phyloP scores from a whole-genome alignment of 2,888 invertebrate species.

The Itoplectis maculator region DNA sequence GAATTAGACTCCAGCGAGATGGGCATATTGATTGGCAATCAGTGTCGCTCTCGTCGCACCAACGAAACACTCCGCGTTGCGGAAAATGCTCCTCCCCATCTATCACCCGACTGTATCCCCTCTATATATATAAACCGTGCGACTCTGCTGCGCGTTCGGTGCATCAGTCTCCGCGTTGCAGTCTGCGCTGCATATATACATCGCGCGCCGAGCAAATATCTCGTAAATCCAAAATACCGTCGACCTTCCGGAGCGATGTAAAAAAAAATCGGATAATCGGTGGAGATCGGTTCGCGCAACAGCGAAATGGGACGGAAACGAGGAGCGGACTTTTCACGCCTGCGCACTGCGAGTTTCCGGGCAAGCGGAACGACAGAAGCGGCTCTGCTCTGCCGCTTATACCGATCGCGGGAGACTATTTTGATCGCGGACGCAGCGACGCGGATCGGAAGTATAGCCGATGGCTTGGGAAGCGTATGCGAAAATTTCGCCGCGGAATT shows the following conservation, averaged over 20 bases:
- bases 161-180: conserved; percentile 6
- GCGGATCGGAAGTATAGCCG: conserved; percentile 57
- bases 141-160: conserved; percentile 48
- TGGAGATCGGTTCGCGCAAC: conserved; percentile 11
- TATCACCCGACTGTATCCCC: conserved; percentile 70
- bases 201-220: conserved; percentile 34
- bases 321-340: conserved; percentile 38
- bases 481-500: conserved; percentile 67
- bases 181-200: not conserved
- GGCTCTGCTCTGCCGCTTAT: not conserved
- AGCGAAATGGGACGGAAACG: not conserved
- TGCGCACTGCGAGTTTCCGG: not conserved
- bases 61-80: conserved; percentile 78
- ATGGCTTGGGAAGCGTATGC: conserved; percentile 71
- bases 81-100: conserved; percentile 80
- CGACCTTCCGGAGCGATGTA: conserved; percentile 12
- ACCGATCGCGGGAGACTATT: not conserved
- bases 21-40: conserved; percentile 84
- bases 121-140: conserved; percentile 68
- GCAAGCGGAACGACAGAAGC: not conserved
- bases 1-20: conserved; percentile 84
- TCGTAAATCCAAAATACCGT: conserved; percentile 18
- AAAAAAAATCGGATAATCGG: conserved; percentile 24
- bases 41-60: conserved; percentile 79
- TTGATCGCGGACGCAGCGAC: conserved; percentile 45